Evolutionary conservation across 2,113 vertebrate species (phyloP), one percentile per base, ranked within the genome.

Genomic region (Brachyhypopomus gauderio): DNA sequence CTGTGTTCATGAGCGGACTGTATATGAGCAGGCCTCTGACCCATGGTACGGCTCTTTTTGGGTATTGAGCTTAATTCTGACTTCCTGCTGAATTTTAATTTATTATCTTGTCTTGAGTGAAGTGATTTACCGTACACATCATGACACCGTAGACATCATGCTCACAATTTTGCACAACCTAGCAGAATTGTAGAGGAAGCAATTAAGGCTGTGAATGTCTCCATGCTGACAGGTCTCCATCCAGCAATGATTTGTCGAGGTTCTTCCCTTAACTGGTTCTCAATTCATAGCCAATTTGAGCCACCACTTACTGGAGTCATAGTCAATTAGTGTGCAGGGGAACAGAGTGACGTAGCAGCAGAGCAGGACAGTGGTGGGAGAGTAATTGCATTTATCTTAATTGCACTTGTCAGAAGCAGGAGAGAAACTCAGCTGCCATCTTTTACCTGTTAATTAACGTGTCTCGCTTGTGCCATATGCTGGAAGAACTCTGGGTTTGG

Each of bases 371-470:
- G 17, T 74, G 52, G 77, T 48, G 25, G 30, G 11, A 45, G 69
- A 22, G 58, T 77, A 83, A 45, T 78, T 71, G 75, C 34, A 52
- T 60, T 82, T 72, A 82, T 77, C 59, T 66, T 73, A 78, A 83
- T 78, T 72, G 59, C 59, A 78, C 27, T 78, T 56, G 66, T 73
- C 59, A 73, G 69, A 64, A 72, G 1, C 19, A 78, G 48, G 45
- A 30, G 69, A 36, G 14, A 63, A 23, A 77, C 36, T 72, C 59
- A 69, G 23, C 56, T 19, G 30, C 70, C 27, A 77, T 77, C 41
- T 19, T 27, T n/a, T 66, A 25, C 48, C 27, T 64, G 72, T 77
- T 78, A 78, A 70, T 78, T 71, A 82, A 62, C 66, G 34, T 0
- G 23, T 36, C 64, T 41, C 23, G 34, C 59, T 62, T 76, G 72